These are phyloP conservation scores for Oreochromis tanganicae DNA, from an alignment of 2,113 vertebrate genomes.

Conservation along the genomic window DNA sequence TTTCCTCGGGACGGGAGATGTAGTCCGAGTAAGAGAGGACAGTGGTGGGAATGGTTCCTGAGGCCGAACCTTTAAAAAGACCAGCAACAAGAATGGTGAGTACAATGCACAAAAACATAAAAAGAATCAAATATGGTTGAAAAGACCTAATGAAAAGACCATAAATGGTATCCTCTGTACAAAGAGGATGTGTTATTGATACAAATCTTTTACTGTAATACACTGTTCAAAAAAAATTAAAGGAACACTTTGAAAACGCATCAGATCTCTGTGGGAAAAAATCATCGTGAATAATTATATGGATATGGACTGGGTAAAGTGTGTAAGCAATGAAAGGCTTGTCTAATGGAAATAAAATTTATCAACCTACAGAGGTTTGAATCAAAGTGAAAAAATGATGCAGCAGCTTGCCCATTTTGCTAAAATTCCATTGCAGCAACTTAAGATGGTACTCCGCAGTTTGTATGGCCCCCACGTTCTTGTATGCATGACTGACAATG, in stretches of 20 bases:
- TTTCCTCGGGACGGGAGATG: slow-evolving; percentile 88
- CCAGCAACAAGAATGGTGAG: not conserved
- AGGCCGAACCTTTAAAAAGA: slow-evolving; percentile 76
- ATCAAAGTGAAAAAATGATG: not conserved
- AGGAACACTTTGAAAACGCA: fast-evolving
- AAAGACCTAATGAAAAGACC: not conserved
- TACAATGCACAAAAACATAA: not conserved
- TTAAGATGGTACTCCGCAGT: not conserved
- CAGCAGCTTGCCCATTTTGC: not conserved
- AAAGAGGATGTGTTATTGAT: not conserved
- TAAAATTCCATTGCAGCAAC: not conserved
- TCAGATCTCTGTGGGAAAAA: not conserved
- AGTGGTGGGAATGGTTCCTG: slow-evolving; percentile 81
- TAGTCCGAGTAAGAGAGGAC: slow-evolving; percentile 93
- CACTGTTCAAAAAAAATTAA: not conserved
- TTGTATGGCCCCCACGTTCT: not conserved
- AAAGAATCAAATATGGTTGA: not conserved
- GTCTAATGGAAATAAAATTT: not conserved
- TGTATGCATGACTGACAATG: not conserved
- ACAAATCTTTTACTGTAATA: not conserved
- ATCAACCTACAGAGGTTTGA: not conserved
- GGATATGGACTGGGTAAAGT: not conserved
- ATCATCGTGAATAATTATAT: not conserved
- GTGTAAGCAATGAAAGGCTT: not conserved
- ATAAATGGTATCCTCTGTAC: not conserved